Conservation (phyloP, 2,888 invertebrate species). For the Harpalus rubripes region DNA sequence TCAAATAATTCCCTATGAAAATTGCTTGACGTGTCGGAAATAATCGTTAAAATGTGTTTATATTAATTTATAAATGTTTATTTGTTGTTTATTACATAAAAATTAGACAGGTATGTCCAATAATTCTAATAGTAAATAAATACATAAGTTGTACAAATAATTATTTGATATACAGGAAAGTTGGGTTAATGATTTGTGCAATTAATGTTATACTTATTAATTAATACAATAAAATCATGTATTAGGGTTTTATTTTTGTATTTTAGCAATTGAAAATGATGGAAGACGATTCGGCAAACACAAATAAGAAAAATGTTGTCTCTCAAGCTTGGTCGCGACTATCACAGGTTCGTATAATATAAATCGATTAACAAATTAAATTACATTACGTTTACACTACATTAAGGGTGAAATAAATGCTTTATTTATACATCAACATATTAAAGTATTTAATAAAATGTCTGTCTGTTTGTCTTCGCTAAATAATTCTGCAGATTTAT, state of each 20-base stretch:
- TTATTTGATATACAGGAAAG: constrained; percentile 31
- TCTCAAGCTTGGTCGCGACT: constrained; percentile 84
- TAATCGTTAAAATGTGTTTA: constrained; percentile 70
- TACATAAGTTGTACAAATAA: background rate
- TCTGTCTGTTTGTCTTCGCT: no score
- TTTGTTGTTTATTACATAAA: constrained; percentile 29
- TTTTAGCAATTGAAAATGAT: constrained; percentile 80
- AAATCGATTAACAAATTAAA: background rate
- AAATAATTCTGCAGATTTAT: constrained; percentile 81
- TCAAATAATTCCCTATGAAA: constrained; percentile 27
- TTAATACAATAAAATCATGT: background rate
- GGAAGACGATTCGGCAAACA: constrained; percentile 84
- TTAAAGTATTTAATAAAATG: no score
- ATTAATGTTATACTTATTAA: background rate
- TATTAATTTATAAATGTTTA: constrained; percentile 64
- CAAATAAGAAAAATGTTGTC: constrained; percentile 81
- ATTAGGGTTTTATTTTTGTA: background rate
- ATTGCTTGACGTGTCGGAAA: constrained; percentile 72
- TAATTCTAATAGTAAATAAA: background rate
- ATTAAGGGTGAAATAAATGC: no score
- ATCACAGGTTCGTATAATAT: constrained; percentile 80
- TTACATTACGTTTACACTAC: background rate
- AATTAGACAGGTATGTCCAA: constrained; percentile 5
- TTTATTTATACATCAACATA: no score
- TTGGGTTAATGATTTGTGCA: constrained; percentile 44